Percentiles rank a stretch among this genome's conserved stretches.
These are phyloP conservation scores for Cyprinodon tularosa DNA, from an alignment of 2,113 vertebrate species.

Conservation along the genomic window DNA sequence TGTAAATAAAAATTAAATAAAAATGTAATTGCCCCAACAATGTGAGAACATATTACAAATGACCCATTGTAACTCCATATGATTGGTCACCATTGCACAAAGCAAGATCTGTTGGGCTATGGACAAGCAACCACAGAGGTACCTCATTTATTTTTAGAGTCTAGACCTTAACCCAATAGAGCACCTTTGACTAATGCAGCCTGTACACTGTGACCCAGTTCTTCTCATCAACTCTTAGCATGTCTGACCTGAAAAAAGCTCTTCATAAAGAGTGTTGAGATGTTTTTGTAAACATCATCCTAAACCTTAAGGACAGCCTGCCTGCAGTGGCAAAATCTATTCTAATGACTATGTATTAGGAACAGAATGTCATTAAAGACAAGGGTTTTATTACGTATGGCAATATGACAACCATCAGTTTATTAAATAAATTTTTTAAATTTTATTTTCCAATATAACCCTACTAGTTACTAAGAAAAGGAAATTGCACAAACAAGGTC, in stretches of 20 bases:
- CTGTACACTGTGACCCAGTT: background rate
- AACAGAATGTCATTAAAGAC: background rate
- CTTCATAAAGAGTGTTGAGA: no score
- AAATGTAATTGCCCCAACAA: no score
- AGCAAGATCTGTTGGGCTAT: background rate
- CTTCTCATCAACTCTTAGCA: background rate
- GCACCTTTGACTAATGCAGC: background rate
- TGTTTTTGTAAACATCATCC: background rate
- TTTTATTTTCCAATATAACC: background rate
- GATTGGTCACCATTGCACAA: no score
- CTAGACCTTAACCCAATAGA: background rate
- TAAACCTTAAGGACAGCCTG: background rate
- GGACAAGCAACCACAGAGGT: background rate
- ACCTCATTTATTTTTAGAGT: background rate
- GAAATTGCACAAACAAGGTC: constrained; percentile 3
- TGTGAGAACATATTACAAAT: no score
- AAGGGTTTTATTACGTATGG: background rate
- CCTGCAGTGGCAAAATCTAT: background rate
- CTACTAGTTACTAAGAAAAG: no score
- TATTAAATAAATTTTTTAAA: background rate
- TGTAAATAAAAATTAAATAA: no score
- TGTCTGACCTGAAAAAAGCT: no score
- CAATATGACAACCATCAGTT: background rate
- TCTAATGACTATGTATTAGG: background rate
- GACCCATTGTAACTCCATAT: no score